A percentile compares a stretch with the other conserved stretches of the same genome.
These are phyloP conservation scores for Anaspis maculata DNA, from an alignment of 2,888 invertebrate species.

Conservation along the genomic window DNA sequence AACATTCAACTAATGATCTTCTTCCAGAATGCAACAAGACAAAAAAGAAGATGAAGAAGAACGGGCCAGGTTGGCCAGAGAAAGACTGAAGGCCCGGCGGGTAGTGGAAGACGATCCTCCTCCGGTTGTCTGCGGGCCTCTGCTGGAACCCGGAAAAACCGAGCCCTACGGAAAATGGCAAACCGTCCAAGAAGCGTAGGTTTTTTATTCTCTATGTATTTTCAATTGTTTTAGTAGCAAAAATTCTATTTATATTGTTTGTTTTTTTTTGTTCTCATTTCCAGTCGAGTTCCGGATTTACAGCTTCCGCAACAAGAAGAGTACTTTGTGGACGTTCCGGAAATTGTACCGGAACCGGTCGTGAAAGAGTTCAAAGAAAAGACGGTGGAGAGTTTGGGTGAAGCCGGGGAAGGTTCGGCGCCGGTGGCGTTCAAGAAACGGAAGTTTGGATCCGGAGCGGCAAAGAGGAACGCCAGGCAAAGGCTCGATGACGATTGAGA, in stretches of 20 bases:
- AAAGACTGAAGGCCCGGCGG: conserved; percentile 39
- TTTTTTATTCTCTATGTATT: conserved; percentile 12
- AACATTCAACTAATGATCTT: background rate
- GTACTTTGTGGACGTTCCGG: conserved; percentile 26
- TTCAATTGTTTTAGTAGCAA: background rate
- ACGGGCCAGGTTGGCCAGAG: conserved; percentile 43
- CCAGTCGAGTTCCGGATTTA: conserved; percentile 47
- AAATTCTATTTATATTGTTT: too few species aligned
- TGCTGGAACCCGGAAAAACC: conserved; percentile 53
- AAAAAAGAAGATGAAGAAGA: conserved; percentile 46
- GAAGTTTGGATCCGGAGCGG: conserved; percentile 47
- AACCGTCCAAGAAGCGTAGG: conserved; percentile 54
- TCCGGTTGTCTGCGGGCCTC: conserved; percentile 40
- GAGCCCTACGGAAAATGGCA: conserved; percentile 74
- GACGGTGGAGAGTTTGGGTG: conserved; percentile 48
- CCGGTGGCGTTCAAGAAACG: conserved; percentile 59
- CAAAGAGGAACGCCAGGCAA: conserved; percentile 55
- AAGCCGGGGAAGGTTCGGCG: conserved; percentile 39
- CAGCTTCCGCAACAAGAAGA: conserved; percentile 55
- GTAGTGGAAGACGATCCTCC: conserved; percentile 33
- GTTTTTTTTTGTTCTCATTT: too few species aligned
- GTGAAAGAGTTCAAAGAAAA: conserved; percentile 54
- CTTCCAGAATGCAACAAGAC: conserved; percentile 28
- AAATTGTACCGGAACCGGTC: conserved; percentile 45
- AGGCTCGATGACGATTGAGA: conserved; percentile 51